phyloP scores from a whole-genome alignment of 2,113 vertebrate genomes.

The Saguinus imperator region DNA sequence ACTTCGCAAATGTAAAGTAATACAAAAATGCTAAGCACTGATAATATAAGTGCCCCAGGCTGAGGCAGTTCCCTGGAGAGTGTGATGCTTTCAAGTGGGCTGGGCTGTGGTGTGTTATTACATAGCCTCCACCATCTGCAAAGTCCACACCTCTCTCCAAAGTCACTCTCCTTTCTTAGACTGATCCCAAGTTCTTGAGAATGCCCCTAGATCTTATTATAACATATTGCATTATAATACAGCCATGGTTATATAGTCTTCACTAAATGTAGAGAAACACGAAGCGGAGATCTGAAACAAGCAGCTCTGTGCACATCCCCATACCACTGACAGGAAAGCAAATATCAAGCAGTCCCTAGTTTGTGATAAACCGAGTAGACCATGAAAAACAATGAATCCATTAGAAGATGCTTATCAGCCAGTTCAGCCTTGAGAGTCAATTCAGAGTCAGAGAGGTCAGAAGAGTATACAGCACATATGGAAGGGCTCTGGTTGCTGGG shows the following conservation, averaged over 20 bases:
- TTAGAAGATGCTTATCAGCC: background rate
- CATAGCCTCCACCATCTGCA: background rate
- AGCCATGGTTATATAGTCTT: background rate
- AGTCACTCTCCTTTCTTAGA: background rate
- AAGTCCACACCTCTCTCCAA: background rate
- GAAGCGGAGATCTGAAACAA: background rate
- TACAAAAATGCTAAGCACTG: slow-evolving; percentile 75
- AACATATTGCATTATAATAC: background rate
- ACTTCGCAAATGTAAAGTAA: slow-evolving; percentile 77
- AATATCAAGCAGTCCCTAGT: slow-evolving; percentile 45
- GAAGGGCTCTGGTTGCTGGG: background rate
- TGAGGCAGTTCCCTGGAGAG: slow-evolving; percentile 58
- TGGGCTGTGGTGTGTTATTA: background rate
- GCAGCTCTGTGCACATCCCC: background rate
- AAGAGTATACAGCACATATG: background rate
- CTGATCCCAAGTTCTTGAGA: background rate
- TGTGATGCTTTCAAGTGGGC: background rate
- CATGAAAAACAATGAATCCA: slow-evolving; percentile 43
- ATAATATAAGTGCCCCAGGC: slow-evolving; percentile 51
- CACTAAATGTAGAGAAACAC: background rate
- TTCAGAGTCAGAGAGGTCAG: slow-evolving; percentile 16
- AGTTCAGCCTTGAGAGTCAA: slow-evolving; percentile 33
- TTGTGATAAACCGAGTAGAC: slow-evolving; percentile 48
- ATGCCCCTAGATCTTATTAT: background rate
- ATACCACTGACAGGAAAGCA: slow-evolving; percentile 3